Evolutionary conservation across 2,888 invertebrate species (phyloP).

Genomic region (Folsomia manolachei): DNA sequence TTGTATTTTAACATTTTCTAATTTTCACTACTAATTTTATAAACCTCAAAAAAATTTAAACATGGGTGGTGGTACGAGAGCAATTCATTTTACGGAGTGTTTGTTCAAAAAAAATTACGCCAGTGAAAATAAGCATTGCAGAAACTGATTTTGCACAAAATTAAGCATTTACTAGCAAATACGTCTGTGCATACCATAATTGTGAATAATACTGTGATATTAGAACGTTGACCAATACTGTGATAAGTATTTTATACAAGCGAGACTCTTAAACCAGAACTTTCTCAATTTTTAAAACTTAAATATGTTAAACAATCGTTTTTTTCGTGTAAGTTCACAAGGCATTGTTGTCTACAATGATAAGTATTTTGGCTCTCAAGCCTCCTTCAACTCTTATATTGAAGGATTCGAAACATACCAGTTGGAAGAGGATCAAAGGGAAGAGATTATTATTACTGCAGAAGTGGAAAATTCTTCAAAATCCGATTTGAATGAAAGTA

Average conservation of each 20-base stretch:
- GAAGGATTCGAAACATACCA: not conserved
- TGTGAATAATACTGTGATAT: too few relatives aligned
- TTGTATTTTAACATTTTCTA: too few relatives aligned
- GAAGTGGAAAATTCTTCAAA: not conserved
- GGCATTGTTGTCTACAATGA: not conserved
- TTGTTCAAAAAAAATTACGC: slow-evolving; percentile 11
- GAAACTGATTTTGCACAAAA: not conserved
- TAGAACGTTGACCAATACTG: not conserved
- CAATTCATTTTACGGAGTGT: slow-evolving; percentile 9
- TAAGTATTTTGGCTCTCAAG: not conserved
- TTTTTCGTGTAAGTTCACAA: not conserved
- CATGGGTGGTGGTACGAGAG: slow-evolving; percentile 4
- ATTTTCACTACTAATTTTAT: too few relatives aligned
- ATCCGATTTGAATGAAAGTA: not conserved
- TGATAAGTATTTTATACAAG: not conserved
- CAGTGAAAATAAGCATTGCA: slow-evolving; percentile 5
- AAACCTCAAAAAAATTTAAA: too few relatives aligned
- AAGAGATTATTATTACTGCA: not conserved
- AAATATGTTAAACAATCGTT: not conserved
- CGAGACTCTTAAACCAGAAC: too few relatives aligned
- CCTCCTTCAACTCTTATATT: slow-evolving; percentile 6
- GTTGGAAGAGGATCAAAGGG: not conserved
- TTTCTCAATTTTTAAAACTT: too few relatives aligned
- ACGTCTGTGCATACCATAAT: too few relatives aligned
- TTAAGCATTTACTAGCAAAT: too few relatives aligned